phyloP scores from a whole-genome alignment of 1,140 invertebrate genomes.

The Pararge aegeria region DNA sequence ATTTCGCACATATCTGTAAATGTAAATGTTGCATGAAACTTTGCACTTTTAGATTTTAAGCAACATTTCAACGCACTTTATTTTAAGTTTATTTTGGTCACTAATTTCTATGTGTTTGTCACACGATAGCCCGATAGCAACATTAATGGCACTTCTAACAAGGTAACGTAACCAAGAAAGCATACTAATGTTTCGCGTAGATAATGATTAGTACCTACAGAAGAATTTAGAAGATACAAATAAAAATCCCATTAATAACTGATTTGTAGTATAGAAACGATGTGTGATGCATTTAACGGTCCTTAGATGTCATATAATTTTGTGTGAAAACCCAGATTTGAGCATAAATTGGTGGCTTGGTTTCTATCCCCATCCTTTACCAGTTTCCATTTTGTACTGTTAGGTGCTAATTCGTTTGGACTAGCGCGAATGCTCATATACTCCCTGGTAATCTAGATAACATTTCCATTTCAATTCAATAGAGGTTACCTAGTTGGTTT shows the following conservation, averaged over 20 bases:
- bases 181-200: constrained; percentile 47
- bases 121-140: constrained; percentile 89
- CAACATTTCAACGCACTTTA: constrained; percentile 27
- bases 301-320: constrained; percentile 18
- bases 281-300: constrained; percentile 13
- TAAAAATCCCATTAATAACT: neutral
- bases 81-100: constrained; percentile 58
- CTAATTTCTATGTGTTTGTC: constrained; percentile 74
- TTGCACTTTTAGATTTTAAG: constrained; percentile 29
- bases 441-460: constrained; percentile 11
- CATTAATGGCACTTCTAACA: constrained; percentile 91
- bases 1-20: neutral
- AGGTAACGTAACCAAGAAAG: constrained; percentile 85
- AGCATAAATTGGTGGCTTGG: constrained; percentile 13
- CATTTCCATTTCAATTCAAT: constrained; percentile 8
- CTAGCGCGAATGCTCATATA: constrained; percentile 11
- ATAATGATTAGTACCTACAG: constrained; percentile 20
- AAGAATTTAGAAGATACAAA: constrained; percentile 5
- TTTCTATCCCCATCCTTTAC: constrained; percentile 5
- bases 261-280: constrained; percentile 17
- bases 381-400: constrained; percentile 7
- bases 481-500: constrained; percentile 17
- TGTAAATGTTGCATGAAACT: constrained; percentile 22
- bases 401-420: constrained; percentile 9
- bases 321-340: constrained; percentile 11